Conservation (phyloP, 2,113 vertebrate species). For the Crotalus helleri region DNA sequence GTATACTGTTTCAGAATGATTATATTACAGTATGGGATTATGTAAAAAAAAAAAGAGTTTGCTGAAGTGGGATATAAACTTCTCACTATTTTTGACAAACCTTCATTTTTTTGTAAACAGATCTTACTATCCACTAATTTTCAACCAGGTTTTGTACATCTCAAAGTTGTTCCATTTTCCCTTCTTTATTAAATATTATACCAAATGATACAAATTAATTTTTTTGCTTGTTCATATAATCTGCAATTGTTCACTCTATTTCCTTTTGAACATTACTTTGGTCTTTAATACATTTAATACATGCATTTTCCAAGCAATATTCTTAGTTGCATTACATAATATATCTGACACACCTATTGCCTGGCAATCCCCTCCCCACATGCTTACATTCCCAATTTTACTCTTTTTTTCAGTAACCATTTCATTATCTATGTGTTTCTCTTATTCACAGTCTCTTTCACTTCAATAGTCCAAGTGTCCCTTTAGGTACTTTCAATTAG, state of each 20-base stretch:
- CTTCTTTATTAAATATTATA: background rate
- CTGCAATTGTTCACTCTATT: background rate
- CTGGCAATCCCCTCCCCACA: background rate
- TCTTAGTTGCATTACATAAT: background rate
- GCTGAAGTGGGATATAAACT: background rate
- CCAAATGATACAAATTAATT: background rate
- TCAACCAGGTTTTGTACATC: background rate
- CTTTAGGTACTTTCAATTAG: background rate
- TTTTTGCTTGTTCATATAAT: background rate
- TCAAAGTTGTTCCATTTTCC: background rate
- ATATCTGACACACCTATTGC: background rate
- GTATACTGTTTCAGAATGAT: background rate
- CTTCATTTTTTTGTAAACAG: background rate
- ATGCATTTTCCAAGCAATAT: background rate
- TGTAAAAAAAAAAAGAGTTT: background rate
- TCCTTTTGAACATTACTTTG: background rate
- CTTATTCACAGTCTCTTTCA: background rate
- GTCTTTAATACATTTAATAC: background rate
- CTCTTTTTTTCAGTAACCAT: background rate
- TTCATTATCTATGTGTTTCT: background rate
- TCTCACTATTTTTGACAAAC: background rate
- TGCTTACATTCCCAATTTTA: background rate
- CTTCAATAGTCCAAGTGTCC: background rate
- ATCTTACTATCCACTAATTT: background rate
- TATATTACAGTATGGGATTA: background rate